Evolutionary conservation across 2,113 vertebrate species (phyloP).

Genomic region (Benitochromis conjunctus): DNA sequence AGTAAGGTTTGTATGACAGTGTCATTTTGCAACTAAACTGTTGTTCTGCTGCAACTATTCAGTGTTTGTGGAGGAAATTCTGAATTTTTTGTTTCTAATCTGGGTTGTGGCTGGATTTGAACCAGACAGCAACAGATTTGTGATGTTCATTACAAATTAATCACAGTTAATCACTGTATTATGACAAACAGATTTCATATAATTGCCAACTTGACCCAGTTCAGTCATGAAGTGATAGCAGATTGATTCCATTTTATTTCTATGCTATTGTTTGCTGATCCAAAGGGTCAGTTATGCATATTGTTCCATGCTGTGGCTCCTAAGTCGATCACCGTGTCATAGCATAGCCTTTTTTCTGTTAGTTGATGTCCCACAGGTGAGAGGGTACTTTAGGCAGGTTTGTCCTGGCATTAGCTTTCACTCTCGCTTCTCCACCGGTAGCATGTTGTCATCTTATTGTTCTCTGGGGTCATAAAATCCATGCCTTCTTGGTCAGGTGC

Average conservation of each 20-base stretch:
- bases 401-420: background rate
- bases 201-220: background rate
- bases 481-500: background rate
- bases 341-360: background rate
- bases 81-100: background rate
- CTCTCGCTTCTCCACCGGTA: background rate
- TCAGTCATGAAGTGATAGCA: background rate
- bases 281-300: background rate
- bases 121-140: background rate
- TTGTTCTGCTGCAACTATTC: background rate
- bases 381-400: background rate
- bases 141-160: background rate
- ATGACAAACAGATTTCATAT: background rate
- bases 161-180: background rate
- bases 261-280: background rate
- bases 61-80: background rate
- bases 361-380: background rate
- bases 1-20: too few relatives aligned
- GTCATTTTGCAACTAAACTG: too few relatives aligned
- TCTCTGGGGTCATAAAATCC: background rate
- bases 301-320: background rate
- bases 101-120: background rate
- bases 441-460: background rate
- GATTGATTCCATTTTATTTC: background rate
- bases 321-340: background rate